A percentile compares a stretch with the other conserved stretches of the same genome.
Conservation (phyloP, 2,888 invertebrate species). For the Opisthograptis luteolata region DNA sequence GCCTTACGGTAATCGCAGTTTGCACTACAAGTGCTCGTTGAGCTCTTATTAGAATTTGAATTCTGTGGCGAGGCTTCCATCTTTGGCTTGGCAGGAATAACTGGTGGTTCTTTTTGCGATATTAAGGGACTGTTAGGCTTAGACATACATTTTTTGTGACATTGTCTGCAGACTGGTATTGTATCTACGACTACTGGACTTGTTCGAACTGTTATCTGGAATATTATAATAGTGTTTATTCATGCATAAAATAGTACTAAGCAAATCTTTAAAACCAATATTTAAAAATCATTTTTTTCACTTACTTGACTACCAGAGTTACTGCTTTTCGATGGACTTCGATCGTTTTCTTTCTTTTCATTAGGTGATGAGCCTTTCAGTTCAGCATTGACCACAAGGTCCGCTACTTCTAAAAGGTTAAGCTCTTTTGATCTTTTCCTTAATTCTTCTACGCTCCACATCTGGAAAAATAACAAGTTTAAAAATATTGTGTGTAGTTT, state of each 20-base stretch:
- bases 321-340: conserved; percentile 89
- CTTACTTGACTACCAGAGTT: conserved; percentile 91
- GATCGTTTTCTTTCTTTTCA: conserved; percentile 84
- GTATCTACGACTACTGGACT: conserved; percentile 90
- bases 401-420: conserved; percentile 82
- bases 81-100: conserved; percentile 62
- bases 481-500: background rate
- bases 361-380: conserved; percentile 59
- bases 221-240: conserved; percentile 33
- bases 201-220: conserved; percentile 90
- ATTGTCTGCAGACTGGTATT: conserved; percentile 90
- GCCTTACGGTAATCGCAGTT: conserved; percentile 71
- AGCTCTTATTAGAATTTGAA: conserved; percentile 70
- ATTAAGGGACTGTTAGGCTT: conserved; percentile 81
- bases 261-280: background rate
- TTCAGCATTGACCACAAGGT: conserved; percentile 63
- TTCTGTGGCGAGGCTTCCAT: conserved; percentile 71
- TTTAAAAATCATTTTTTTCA: conserved; percentile 13
- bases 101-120: conserved; percentile 72
- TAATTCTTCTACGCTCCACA: conserved; percentile 90
- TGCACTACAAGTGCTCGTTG: conserved; percentile 70
- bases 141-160: conserved; percentile 90
- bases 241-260: background rate
- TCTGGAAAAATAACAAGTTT: conserved; percentile 47
- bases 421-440: conserved; percentile 88